Conservation (phyloP, 1,140 invertebrate species). For the Brachionus koreanus region DNA sequence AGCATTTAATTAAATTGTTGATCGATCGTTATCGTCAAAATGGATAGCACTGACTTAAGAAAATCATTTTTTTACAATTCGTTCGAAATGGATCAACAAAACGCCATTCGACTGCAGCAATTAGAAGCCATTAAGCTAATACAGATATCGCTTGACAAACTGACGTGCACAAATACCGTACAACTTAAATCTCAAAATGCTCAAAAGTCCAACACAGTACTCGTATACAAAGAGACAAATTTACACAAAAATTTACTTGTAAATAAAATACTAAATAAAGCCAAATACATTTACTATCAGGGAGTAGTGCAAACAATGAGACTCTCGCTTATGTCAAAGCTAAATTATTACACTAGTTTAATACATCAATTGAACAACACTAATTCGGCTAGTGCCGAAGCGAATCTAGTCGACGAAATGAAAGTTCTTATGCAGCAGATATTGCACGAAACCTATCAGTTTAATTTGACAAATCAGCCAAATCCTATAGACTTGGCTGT, state of each 20-base stretch:
- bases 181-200: background rate
- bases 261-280: slow-evolving; percentile 40
- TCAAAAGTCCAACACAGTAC: background rate
- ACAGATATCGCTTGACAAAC: slow-evolving; percentile 27
- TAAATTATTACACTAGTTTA: slow-evolving; percentile 30
- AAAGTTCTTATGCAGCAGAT: slow-evolving; percentile 22
- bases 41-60: background rate
- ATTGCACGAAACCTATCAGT: slow-evolving; percentile 21
- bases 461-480: slow-evolving; percentile 10
- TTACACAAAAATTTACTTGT: slow-evolving; percentile 44
- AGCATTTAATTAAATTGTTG: background rate
- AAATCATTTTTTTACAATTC: background rate
- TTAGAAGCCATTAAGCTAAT: slow-evolving; percentile 35
- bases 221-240: slow-evolving; percentile 27
- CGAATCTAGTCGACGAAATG: slow-evolving; percentile 14
- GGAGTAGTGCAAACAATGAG: slow-evolving; percentile 30
- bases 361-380: slow-evolving; percentile 15
- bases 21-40: background rate
- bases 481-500: background rate
- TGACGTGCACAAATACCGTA: background rate
- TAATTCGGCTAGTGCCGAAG: background rate
- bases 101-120: slow-evolving; percentile 24
- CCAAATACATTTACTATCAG: slow-evolving; percentile 37
- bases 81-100: slow-evolving; percentile 17
- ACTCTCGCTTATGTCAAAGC: slow-evolving; percentile 28